Base-by-base conservation (phyloP, 2,888 invertebrate genomes). In the Schrankia costaestrigalis region DNA sequence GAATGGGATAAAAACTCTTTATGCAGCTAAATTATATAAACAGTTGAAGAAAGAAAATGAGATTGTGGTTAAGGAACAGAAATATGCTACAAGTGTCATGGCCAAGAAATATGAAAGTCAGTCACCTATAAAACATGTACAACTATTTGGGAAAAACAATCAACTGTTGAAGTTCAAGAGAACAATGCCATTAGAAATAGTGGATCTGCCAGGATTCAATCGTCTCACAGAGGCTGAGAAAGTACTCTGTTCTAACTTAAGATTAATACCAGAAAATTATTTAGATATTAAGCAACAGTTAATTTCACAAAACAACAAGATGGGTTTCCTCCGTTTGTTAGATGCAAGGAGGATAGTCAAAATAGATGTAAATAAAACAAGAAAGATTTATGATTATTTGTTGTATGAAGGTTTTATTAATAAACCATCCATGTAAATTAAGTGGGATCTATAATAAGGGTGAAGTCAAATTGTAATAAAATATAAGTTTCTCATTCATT, bases 281-380 rank as follows among this genome's bases (percentile, higher is more conserved):
- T 76, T 95, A 44, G 93, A 95, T 36, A 93, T 95, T 58, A 94
- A 95, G 61, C 90, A 91, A 21, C 86, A 92, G 27, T 78, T 97
- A 3, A 90, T 94, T 18, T 71, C 89, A 0, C 97, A 97, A 70
- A 94, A 94, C 73, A 89, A 92, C 41, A 96, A 94, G 71, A 81
- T 90, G 40, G 94, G 94, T 0, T 91, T 90, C 38, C 78, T 97
- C 3, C 90, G 93, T 42, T 81, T 97, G 42, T 91, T 95, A 1
- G 95, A 95, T 67, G 97, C 97, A 0, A 87, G 97, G 31, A 90
- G 90, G 24, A 89, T 97, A 25, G 90, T 97, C 21, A 97, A 97
- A 79, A 97, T 97, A 55, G 97, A 97, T 86, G 97, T 97, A 1
- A 97, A 97, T 75, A 95, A 95, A 76, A 97, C 97, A 0, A 90